Evolutionary conservation across 2,888 invertebrate species (phyloP).

Genomic region (Flabesymbios commensalis): DNA sequence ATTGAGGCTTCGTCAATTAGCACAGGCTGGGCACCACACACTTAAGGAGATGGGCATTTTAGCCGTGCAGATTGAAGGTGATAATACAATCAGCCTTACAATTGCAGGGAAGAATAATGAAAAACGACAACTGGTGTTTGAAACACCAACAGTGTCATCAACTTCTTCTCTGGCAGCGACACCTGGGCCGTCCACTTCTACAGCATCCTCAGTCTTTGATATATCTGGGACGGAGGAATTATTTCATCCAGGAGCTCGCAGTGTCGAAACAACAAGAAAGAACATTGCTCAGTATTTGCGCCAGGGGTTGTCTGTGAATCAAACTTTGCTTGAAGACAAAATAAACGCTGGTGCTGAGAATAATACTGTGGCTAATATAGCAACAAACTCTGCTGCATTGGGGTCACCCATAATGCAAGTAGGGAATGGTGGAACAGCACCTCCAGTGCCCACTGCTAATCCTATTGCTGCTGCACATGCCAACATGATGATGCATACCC

Average conservation of each 20-base stretch:
- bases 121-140: slow-evolving; percentile 68
- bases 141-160: slow-evolving; percentile 30
- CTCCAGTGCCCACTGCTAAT: no score
- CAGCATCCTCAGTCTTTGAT: slow-evolving; percentile 30
- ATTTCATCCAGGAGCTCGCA: slow-evolving; percentile 49
- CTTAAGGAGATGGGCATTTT: slow-evolving; percentile 90
- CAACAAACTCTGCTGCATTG: no score
- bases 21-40: slow-evolving; percentile 81
- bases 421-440: no score
- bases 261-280: slow-evolving; percentile 56
- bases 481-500: no score
- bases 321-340: no score
- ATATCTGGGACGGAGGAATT: slow-evolving; percentile 32
- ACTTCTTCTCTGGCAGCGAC: slow-evolving; percentile 16
- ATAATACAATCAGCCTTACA: slow-evolving; percentile 69
- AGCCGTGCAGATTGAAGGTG: slow-evolving; percentile 82
- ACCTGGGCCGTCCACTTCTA: slow-evolving; percentile 8
- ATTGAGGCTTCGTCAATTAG: slow-evolving; percentile 84
- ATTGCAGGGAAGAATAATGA: slow-evolving; percentile 71
- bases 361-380: no score
- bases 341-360: no score
- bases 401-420: no score
- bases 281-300: slow-evolving; percentile 59
- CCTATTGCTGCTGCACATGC: no score
- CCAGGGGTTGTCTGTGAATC: no score